Evolutionary conservation across 1,140 invertebrate species (phyloP).

Genomic region (Wiebesia pumilae): DNA sequence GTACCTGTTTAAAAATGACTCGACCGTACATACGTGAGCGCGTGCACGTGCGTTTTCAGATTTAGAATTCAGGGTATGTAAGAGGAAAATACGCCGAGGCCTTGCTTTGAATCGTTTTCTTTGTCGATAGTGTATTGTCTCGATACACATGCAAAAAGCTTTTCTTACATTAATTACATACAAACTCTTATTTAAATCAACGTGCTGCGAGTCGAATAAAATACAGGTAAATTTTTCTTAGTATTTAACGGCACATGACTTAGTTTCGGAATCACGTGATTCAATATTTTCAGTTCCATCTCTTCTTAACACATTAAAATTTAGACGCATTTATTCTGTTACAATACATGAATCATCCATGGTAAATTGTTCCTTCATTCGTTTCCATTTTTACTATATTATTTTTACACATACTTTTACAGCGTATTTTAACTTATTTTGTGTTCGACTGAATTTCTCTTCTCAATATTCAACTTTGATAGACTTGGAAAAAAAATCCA

Average conservation of each 20-base stretch:
- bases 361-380: neutral
- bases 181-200: neutral
- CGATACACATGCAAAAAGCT: neutral
- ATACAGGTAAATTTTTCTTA: neutral
- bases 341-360: neutral
- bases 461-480: too few species aligned
- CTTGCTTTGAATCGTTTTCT: neutral
- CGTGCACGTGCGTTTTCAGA: neutral
- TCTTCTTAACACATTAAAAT: neutral
- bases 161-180: neutral
- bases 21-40: neutral
- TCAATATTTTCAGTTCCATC: too few species aligned
- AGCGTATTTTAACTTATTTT: too few species aligned
- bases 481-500: too few species aligned
- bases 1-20: slow-evolving; percentile 13
- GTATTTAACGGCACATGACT: neutral
- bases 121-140: neutral
- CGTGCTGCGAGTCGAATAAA: neutral
- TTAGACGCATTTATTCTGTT: neutral
- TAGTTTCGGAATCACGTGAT: neutral
- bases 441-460: too few species aligned
- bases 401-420: too few species aligned
- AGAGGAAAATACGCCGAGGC: neutral
- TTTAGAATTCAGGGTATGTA: neutral
- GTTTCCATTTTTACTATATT: neutral